Evolutionary conservation across 2,797 vertebrate genomes (phyloP).

Genomic region (Pangasius mekongensis): DNA sequence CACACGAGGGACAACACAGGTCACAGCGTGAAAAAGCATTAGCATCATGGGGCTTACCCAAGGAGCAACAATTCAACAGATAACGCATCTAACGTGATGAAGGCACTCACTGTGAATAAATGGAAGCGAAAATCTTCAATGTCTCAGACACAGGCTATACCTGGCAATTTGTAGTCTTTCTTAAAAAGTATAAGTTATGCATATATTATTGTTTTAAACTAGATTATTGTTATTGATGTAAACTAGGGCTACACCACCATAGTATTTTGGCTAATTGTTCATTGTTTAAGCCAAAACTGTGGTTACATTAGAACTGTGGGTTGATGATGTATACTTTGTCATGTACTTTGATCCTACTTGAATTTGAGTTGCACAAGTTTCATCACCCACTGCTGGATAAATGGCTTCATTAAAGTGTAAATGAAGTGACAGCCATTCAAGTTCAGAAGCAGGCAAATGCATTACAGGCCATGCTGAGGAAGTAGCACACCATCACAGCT

Average conservation of each 20-base stretch:
- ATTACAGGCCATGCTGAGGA: conserved; percentile 32
- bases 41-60: not conserved
- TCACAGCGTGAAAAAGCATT: not conserved
- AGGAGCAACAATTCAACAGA: not conserved
- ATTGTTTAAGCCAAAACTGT: not conserved
- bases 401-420: conserved; percentile 40
- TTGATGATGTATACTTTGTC: not conserved
- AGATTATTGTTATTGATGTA: not conserved
- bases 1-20: not conserved
- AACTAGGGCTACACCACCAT: not conserved
- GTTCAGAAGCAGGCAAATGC: conserved; percentile 22
- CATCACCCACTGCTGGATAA: conserved; percentile 28
- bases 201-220: not conserved
- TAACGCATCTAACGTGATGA: not conserved
- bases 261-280: not conserved
- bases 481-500: conserved; percentile 12
- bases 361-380: conserved; percentile 2
- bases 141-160: not conserved
- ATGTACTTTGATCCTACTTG: not conserved
- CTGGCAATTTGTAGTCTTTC: not conserved
- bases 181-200: not conserved
- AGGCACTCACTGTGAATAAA: not conserved
- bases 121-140: not conserved
- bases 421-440: conserved; percentile 26
- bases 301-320: not conserved